Conservation (phyloP, 2,888 invertebrate species). For the Eurytoma adleriae region DNA sequence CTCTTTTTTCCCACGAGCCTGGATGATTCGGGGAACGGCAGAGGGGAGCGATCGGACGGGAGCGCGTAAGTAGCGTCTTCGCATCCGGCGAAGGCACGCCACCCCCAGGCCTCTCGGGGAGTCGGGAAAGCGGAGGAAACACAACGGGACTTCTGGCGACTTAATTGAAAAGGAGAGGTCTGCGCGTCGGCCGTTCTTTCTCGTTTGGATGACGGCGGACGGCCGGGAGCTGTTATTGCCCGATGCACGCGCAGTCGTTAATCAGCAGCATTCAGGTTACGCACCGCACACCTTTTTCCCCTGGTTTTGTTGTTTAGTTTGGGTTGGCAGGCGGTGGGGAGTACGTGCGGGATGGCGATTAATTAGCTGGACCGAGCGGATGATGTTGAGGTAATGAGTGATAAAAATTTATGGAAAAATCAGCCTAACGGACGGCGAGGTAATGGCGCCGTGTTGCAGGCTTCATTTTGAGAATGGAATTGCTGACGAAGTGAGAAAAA, state of each 20-base stretch:
- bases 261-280: constrained; percentile 49
- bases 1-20: too few relatives aligned
- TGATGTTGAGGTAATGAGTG: background rate
- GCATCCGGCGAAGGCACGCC: too few relatives aligned
- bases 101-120: too few relatives aligned
- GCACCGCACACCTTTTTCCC: constrained; percentile 39
- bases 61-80: too few relatives aligned
- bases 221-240: constrained; percentile 10
- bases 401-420: background rate
- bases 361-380: background rate
- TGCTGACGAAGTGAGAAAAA: too few relatives aligned
- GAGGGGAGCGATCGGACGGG: too few relatives aligned
- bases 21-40: too few relatives aligned
- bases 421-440: too few relatives aligned
- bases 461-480: too few relatives aligned
- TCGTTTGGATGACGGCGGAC: background rate
- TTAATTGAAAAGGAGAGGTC: constrained; percentile 32
- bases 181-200: background rate
- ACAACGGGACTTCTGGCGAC: background rate
- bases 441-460: too few relatives aligned
- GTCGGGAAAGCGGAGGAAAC: background rate
- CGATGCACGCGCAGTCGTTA: constrained; percentile 12
- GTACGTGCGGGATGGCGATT: background rate
- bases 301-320: background rate
- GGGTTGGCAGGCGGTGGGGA: background rate